These are phyloP conservation scores for Elymnias hypermnestra DNA, from an alignment of 1,140 invertebrate genomes.

Conservation along the genomic window DNA sequence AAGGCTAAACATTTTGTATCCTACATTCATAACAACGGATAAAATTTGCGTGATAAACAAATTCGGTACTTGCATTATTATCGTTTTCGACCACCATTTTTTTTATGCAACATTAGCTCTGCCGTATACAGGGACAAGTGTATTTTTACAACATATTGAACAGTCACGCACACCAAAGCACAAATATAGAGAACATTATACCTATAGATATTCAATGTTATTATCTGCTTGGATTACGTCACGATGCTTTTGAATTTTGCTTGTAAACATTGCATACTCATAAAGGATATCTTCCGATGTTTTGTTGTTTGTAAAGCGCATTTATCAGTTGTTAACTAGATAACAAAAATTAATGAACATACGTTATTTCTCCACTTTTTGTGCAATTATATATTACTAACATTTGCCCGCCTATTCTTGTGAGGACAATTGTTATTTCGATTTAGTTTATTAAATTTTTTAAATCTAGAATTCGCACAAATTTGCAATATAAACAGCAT, in stretches of 20 bases:
- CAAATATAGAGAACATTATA: not conserved
- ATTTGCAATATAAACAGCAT: too few species aligned
- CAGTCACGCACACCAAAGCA: not conserved
- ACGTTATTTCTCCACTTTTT: too few species aligned
- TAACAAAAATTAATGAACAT: too few species aligned
- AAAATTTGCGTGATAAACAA: conserved; percentile 36
- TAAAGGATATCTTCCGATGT: not conserved
- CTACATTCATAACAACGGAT: conserved; percentile 52
- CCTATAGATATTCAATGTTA: not conserved
- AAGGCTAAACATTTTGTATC: conserved; percentile 61
- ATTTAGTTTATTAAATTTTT: too few species aligned
- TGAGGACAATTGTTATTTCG: too few species aligned
- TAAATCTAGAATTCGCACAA: too few species aligned
- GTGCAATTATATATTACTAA: too few species aligned
- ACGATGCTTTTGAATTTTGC: conserved; percentile 12
- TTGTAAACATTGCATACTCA: conserved; percentile 29
- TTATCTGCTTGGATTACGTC: conserved; percentile 16
- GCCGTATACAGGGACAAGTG: not conserved
- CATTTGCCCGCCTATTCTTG: too few species aligned
- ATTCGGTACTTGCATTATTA: not conserved
- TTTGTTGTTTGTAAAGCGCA: not conserved
- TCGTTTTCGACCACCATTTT: not conserved
- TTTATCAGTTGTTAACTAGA: too few species aligned
- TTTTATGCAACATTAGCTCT: not conserved
- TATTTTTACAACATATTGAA: not conserved